These are phyloP conservation scores for Zonotrichia leucophrys DNA, from an alignment of 2,113 vertebrate species.

Conservation along the genomic window DNA sequence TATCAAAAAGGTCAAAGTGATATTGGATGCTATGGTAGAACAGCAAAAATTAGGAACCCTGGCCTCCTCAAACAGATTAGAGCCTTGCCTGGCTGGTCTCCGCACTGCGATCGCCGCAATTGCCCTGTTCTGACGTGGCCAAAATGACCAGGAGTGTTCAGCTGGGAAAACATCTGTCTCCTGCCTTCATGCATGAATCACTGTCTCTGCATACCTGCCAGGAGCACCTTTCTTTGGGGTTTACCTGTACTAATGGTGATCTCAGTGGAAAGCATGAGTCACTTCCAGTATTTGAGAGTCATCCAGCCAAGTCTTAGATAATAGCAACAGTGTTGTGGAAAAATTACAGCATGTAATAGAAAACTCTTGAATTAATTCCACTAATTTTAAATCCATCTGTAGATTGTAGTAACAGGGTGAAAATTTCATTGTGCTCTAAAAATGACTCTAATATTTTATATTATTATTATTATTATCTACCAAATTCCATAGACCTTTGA, in stretches of 20 bases:
- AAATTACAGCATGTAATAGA: background rate
- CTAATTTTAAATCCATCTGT: background rate
- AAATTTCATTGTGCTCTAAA: background rate
- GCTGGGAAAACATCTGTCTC: background rate
- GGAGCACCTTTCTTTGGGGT: background rate
- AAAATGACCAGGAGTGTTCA: accelerated
- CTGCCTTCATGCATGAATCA: background rate
- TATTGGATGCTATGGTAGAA: background rate
- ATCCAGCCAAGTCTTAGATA: background rate
- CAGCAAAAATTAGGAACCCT: background rate
- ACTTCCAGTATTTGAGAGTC: background rate
- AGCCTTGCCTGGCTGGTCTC: background rate
- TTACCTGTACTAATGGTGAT: slow-evolving; percentile 14
- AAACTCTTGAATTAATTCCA: background rate
- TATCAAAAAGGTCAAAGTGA: background rate
- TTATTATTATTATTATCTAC: background rate
- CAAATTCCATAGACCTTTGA: background rate
- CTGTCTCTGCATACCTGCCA: background rate
- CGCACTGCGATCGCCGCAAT: accelerated
- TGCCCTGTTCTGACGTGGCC: background rate
- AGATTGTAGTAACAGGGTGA: background rate
- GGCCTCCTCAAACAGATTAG: background rate
- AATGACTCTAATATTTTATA: background rate
- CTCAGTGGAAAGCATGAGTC: slow-evolving; percentile 46
- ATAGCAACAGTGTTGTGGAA: background rate